phyloP scores from a whole-genome alignment of 2,797 vertebrate species.

The Enteromius radiatus region DNA sequence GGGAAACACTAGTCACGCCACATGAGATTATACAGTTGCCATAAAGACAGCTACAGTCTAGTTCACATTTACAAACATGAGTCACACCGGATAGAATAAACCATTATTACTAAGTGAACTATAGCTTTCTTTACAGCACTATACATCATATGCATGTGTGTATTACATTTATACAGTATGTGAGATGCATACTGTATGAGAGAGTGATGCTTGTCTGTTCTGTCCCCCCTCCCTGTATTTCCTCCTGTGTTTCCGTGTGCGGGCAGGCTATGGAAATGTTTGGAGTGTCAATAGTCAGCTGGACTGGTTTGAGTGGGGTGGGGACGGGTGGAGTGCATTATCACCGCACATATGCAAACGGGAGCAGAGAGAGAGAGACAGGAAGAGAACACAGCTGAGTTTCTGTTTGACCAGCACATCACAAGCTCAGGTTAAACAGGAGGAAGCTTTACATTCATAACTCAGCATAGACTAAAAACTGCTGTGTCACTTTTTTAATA shows the following conservation, averaged over 20 bases:
- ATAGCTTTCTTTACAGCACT: background rate
- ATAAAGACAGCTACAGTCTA: background rate
- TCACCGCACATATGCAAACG: constrained; percentile 81
- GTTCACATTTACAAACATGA: constrained; percentile 14
- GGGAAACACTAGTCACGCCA: background rate
- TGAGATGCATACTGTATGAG: constrained; percentile 5
- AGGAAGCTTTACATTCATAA: background rate
- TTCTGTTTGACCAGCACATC: constrained; percentile 46
- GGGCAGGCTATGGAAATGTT: constrained; percentile 78
- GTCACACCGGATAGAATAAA: background rate
- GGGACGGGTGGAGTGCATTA: constrained; percentile 67
- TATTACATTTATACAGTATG: background rate
- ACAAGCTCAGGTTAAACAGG: constrained; percentile 36
- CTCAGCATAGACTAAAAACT: background rate
- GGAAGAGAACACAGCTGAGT: constrained; percentile 27
- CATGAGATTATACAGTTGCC: background rate
- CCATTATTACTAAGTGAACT: background rate
- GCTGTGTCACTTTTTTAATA: background rate
- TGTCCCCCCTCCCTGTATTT: constrained; percentile 63
- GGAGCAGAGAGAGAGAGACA: constrained; percentile 56
- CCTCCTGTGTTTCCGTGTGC: constrained; percentile 73
- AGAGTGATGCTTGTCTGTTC: constrained; percentile 17
- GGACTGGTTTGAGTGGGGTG: constrained; percentile 60
- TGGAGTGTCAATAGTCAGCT: constrained; percentile 77
- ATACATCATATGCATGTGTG: background rate